A percentile compares a stretch with the other conserved stretches of the same genome.
Evolutionary conservation across 2,113 vertebrate species (phyloP).

Genomic region (Ellobius talpinus): DNA sequence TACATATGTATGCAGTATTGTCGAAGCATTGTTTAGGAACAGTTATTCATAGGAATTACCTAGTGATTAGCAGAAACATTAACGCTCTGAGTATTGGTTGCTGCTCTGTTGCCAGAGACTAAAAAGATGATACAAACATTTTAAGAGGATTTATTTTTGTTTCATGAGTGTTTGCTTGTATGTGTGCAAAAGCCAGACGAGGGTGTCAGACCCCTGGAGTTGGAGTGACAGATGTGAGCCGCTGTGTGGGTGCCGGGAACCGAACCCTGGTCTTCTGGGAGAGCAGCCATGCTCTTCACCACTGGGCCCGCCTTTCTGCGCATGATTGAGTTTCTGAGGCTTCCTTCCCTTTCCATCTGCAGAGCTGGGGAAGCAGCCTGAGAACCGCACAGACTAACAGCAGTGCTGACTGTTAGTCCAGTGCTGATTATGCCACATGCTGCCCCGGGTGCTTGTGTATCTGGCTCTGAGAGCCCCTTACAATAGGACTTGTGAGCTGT

Average conservation of each 20-base stretch:
- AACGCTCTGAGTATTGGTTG: not conserved
- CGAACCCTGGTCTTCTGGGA: not conserved
- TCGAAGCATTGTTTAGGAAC: not conserved
- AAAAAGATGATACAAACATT: conserved; percentile 30
- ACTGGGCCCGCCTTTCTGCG: not conserved
- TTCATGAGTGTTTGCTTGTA: not conserved
- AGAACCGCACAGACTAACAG: not conserved
- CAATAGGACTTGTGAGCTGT: not conserved
- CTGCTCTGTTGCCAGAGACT: not conserved
- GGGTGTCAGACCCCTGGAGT: not conserved
- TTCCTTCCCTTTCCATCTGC: not conserved
- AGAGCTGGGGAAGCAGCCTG: not conserved
- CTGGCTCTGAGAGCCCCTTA: not conserved
- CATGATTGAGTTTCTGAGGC: conserved; percentile 1
- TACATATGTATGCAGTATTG: not conserved
- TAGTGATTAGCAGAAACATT: not conserved
- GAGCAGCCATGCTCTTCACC: not conserved
- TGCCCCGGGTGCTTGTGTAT: not conserved
- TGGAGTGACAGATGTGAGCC: not conserved
- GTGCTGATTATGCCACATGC: not conserved
- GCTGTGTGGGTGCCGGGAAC: not conserved
- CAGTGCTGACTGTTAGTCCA: too few species aligned
- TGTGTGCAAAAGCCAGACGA: not conserved
- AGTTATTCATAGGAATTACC: conserved; percentile 22
- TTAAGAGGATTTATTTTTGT: not conserved